phyloP scores from a whole-genome alignment of 1,140 invertebrate genomes.

The Colletes latitarsis region DNA sequence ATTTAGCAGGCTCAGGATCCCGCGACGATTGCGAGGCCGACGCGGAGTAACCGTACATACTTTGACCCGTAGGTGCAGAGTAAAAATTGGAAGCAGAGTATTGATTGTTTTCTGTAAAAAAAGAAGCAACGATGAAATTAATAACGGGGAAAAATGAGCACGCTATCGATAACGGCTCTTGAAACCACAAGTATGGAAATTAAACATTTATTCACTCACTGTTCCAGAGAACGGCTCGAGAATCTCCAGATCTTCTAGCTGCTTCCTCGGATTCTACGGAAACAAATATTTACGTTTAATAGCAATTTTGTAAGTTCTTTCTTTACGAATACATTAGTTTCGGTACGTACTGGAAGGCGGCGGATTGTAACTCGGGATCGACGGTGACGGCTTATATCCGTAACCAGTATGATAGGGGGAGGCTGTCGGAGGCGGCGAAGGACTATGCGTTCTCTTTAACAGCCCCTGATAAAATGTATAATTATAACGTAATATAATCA shows the following conservation, averaged over 20 bases:
- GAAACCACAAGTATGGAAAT: conserved; percentile 30
- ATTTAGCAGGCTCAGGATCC: conserved; percentile 74
- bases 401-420: conserved; percentile 82
- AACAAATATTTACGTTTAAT: conserved; percentile 40
- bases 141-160: background rate
- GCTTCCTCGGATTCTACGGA: conserved; percentile 89
- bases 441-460: conserved; percentile 85
- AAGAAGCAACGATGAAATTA: conserved; percentile 4
- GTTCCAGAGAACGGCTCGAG: conserved; percentile 90
- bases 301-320: background rate
- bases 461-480: conserved; percentile 76
- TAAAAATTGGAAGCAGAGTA: conserved; percentile 76
- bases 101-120: conserved; percentile 72
- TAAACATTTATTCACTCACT: conserved; percentile 83
- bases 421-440: conserved; percentile 84
- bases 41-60: conserved; percentile 73
- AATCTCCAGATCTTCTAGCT: conserved; percentile 87
- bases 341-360: conserved; percentile 81
- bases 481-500: background rate
- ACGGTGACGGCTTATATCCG: conserved; percentile 81
- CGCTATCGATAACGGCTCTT: background rate
- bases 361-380: conserved; percentile 78
- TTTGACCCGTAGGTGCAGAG: conserved; percentile 70
- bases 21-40: conserved; percentile 74
- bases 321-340: conserved; percentile 23